Evolutionary conservation across 2,888 invertebrate genomes (phyloP), one percentile per base, ranked within the genome.

Genomic region (Crossocerus cetratus): DNA sequence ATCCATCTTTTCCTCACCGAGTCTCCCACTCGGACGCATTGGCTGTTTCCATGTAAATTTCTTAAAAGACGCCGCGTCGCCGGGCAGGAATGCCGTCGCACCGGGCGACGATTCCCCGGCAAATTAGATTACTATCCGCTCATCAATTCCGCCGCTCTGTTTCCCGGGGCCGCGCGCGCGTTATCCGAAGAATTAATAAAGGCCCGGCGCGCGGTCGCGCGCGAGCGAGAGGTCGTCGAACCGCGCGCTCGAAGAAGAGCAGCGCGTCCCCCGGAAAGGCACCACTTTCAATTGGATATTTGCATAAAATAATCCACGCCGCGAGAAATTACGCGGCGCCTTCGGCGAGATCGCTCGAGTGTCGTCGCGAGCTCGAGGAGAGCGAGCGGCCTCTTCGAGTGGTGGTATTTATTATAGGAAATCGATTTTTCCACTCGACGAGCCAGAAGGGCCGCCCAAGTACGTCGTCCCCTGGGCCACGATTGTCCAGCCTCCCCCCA

Each of bases 101-200:
- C 62, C 65, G 77, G 82, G n/a, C n/a, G 80, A 82, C 83, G n/a
- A 81, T 83, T 83, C 78, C 60, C 64, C 70, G 75, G 71, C 76
- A 85, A 86, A 86, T 86, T 86, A 83, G 76, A 85, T 86, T 85
- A 86, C 76, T 79, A 74, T 74, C 80, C 81, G 77, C 86, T 86
- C 83, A 81, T 86, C 86, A 78, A 84, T 86, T 83, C 81, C 72
- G 1, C 69, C 76, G 70, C 58, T 60, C 66, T 67, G 58, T 70
- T 45, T 59, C 22, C 23, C 53, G 58, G 61, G 58, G 16, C 49
- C 13, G 49, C 49, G n/a, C n/a, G n/a, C 69, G 80, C 72, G 84
- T 78, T 82, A 82, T 82, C 79, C 65, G 73, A 74, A 69, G 81
- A 83, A 84, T 83, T 83, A 83, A 84, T 83, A 84, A 83, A 82